A percentile compares a stretch with the other conserved stretches of the same genome.
phyloP scores from a whole-genome alignment of 2,888 invertebrate species.

The Ametastegia equiseti region DNA sequence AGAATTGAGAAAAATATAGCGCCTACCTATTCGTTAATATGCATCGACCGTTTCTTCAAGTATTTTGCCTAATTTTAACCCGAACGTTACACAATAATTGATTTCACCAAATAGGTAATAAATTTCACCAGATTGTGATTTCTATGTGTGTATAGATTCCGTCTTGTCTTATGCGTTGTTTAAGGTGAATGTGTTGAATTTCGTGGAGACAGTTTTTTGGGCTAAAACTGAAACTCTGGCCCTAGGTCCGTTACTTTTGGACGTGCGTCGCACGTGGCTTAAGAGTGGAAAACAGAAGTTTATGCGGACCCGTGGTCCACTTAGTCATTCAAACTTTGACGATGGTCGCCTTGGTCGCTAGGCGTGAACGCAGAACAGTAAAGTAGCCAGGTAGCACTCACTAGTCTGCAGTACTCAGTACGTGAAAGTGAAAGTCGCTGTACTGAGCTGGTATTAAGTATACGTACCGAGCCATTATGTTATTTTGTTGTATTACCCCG shows the following conservation, averaged over 20 bases:
- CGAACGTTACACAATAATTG: no score
- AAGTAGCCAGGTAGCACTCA: not conserved
- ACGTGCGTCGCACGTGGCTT: not conserved
- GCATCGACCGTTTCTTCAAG: not conserved
- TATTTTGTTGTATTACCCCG: not conserved
- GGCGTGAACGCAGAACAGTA: constrained; percentile 27
- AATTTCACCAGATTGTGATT: no score
- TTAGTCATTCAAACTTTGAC: constrained; percentile 23
- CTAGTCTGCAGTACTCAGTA: not conserved
- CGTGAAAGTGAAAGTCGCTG: constrained; percentile 27
- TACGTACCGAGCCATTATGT: not conserved
- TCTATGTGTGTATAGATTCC: no score
- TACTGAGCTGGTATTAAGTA: constrained; percentile 2
- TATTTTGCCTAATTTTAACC: no score
- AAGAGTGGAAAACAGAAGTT: not conserved
- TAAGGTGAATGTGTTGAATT: no score
- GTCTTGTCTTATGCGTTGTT: no score
- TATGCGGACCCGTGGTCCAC: constrained; percentile 8
- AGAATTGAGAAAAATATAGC: not conserved
- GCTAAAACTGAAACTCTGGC: no score
- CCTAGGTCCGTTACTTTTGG: no score
- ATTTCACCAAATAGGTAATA: no score
- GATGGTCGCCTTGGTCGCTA: constrained; percentile 32
- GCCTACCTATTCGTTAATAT: not conserved
- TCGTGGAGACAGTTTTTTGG: no score